A percentile compares a stretch with the other conserved stretches of the same genome.
Evolutionary conservation across 2,888 invertebrate species (phyloP).

Genomic region (Colostygia pectinataria): DNA sequence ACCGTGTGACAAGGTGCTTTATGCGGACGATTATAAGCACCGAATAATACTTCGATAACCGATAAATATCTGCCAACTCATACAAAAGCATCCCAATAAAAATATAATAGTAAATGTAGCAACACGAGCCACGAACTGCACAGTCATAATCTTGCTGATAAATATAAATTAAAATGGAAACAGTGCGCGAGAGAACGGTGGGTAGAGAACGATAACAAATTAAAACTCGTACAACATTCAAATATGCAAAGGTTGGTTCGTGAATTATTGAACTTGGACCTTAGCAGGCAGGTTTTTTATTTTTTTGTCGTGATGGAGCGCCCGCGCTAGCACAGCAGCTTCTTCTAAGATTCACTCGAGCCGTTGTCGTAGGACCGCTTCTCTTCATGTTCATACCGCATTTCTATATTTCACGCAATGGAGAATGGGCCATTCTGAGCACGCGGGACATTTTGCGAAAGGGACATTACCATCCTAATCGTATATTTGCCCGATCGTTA

Average conservation of each 20-base stretch:
- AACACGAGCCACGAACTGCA: constrained; percentile 77
- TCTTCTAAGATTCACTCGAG: no score
- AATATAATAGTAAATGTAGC: constrained; percentile 81
- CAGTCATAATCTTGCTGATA: constrained; percentile 76
- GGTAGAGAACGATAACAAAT: constrained; percentile 59
- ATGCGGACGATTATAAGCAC: constrained; percentile 81
- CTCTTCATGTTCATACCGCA: constrained; percentile 46
- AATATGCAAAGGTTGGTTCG: constrained; percentile 45
- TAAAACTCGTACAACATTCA: constrained; percentile 57
- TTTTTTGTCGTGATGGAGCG: no score
- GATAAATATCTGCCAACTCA: constrained; percentile 84
- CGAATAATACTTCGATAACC: constrained; percentile 81
- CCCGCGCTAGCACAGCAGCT: constrained; percentile 5
- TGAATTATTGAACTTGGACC: constrained; percentile 43
- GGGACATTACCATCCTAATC: no score
- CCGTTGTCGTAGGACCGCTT: constrained; percentile 31
- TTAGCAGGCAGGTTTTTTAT: constrained; percentile 19
- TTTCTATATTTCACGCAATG: constrained; percentile 48
- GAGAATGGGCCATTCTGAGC: no score
- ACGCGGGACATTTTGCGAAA: no score
- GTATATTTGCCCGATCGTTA: constrained; percentile 32
- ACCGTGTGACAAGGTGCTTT: constrained; percentile 83
- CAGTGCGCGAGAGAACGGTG: constrained; percentile 49
- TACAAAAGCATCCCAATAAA: constrained; percentile 83
- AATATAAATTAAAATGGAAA: constrained; percentile 74